Percentiles rank a stretch among this genome's conserved stretches.
These are phyloP conservation scores for Monarcha castaneiventris DNA, from an alignment of 2,113 vertebrate genomes.

Conservation along the genomic window DNA sequence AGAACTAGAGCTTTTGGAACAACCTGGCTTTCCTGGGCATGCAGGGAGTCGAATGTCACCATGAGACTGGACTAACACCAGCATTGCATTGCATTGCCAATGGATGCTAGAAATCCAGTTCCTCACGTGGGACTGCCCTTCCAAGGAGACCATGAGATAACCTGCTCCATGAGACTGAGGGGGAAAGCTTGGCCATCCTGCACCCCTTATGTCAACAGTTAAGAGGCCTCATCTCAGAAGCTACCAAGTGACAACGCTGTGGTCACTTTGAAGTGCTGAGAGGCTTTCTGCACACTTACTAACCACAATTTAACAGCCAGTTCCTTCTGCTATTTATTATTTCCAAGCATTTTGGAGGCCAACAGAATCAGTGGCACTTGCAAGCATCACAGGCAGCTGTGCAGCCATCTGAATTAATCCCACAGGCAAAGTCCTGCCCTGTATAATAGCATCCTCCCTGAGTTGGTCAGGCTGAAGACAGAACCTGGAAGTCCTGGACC, in stretches of 20 bases:
- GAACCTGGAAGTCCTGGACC: not conserved
- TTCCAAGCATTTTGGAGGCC: not conserved
- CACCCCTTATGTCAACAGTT: not conserved
- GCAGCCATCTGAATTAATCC: not conserved
- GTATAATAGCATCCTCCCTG: not conserved
- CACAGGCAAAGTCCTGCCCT: not conserved
- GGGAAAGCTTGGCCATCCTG: not conserved
- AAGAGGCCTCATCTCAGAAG: not conserved
- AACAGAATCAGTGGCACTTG: conserved; percentile 2
- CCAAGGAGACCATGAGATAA: not conserved
- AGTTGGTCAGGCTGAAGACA: not conserved
- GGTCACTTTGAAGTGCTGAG: not conserved
- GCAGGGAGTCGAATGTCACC: not conserved
- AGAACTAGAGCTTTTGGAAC: not conserved
- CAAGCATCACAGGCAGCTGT: not conserved
- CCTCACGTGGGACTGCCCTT: not conserved
- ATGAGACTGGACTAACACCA: not conserved
- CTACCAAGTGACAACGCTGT: not conserved
- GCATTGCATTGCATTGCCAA: not conserved
- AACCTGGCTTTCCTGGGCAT: not conserved
- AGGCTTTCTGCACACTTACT: not conserved
- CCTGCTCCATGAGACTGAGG: not conserved
- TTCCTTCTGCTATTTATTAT: conserved; percentile 19
- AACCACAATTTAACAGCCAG: not conserved
- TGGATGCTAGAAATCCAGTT: not conserved